These are phyloP conservation scores for Pipistrellus nathusii DNA, from an alignment of 2,797 vertebrate genomes.

Conservation along the genomic window DNA sequence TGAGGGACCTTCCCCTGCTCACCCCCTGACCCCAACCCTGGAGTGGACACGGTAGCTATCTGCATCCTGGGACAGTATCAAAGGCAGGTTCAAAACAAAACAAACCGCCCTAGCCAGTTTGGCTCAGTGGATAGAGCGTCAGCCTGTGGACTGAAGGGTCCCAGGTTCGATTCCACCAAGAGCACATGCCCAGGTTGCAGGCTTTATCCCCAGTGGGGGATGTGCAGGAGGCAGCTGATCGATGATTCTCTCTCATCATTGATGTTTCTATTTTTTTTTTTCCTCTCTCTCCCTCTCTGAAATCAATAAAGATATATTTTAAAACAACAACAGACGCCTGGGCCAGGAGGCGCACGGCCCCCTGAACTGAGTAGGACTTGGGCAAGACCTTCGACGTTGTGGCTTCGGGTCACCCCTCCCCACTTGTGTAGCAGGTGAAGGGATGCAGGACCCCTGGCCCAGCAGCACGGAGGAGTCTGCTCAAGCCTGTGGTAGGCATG, in stretches of 20 bases:
- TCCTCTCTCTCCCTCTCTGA: too few relatives aligned
- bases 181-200: too few relatives aligned
- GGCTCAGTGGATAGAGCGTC: too few relatives aligned
- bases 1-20: neutral
- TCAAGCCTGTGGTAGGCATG: neutral
- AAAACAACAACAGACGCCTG: neutral
- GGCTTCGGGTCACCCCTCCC: neutral
- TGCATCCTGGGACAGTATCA: neutral
- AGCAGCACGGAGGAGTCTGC: neutral
- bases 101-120: neutral
- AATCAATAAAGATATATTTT: too few relatives aligned
- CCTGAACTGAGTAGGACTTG: neutral
- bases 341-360: neutral
- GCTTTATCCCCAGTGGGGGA: too few relatives aligned
- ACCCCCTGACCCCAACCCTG: neutral
- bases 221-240: too few relatives aligned
- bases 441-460: neutral
- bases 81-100: neutral
- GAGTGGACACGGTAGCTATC: neutral
- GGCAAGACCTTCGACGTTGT: neutral
- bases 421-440: neutral
- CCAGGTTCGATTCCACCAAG: too few relatives aligned
- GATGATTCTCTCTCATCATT: too few relatives aligned
- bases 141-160: too few relatives aligned
- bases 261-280: too few relatives aligned